Percentiles rank a stretch among this genome's conserved stretches.
Evolutionary conservation across 1,140 invertebrate species (phyloP).

Genomic region (Babylonia areolata): DNA sequence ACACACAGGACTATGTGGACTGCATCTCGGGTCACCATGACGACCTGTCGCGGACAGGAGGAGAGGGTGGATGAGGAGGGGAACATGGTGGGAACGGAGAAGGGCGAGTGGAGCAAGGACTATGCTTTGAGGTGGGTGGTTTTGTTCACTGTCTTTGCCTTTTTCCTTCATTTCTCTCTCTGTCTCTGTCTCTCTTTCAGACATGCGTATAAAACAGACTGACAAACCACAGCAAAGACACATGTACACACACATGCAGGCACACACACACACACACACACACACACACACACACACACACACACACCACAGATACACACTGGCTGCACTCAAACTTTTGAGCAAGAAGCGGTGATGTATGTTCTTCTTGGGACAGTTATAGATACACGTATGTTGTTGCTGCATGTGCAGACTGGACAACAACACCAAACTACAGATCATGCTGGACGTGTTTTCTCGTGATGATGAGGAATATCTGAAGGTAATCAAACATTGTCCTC

Average conservation of each 20-base stretch:
- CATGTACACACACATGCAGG: background rate
- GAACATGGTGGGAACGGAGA: background rate
- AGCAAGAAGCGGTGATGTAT: too few relatives aligned
- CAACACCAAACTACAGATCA: slow-evolving; percentile 68
- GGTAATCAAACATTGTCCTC: slow-evolving; percentile 46
- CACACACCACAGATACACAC: too few relatives aligned
- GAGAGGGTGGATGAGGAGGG: background rate
- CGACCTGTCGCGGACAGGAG: background rate
- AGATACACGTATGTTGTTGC: too few relatives aligned
- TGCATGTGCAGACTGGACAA: slow-evolving; percentile 67
- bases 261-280: slow-evolving; percentile 3
- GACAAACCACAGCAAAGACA: background rate
- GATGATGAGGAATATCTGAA: slow-evolving; percentile 73
- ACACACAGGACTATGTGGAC: slow-evolving; percentile 48
- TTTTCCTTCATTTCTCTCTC: too few relatives aligned
- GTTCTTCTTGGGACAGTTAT: too few relatives aligned
- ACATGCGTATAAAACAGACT: background rate
- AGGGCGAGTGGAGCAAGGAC: background rate
- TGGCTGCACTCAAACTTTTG: too few relatives aligned
- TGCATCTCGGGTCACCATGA: slow-evolving; percentile 44
- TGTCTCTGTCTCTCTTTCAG: too few relatives aligned
- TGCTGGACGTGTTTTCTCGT: slow-evolving; percentile 70
- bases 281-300: too few relatives aligned
- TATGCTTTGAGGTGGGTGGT: slow-evolving; percentile 16
- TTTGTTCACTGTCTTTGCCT: too few relatives aligned